Evolutionary conservation across 2,888 invertebrate genomes (phyloP).

Genomic region (Biston betularia): DNA sequence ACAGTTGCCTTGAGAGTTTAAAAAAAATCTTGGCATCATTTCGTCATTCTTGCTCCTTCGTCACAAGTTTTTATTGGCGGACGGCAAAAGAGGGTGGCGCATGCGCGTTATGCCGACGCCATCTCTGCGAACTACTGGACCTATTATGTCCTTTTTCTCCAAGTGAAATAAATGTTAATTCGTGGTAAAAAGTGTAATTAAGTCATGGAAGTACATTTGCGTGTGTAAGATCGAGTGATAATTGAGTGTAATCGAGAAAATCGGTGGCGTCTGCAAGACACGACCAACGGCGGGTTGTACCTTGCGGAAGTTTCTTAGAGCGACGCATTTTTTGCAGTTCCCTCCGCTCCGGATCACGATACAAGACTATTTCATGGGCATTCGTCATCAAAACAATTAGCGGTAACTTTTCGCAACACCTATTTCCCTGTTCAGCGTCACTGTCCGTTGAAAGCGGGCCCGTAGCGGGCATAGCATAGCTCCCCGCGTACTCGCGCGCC

Average conservation of each 20-base stretch:
- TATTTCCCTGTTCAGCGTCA: constrained; percentile 56
- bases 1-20: constrained; percentile 59
- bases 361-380: constrained; percentile 71
- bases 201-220: constrained; percentile 72
- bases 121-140: constrained; percentile 83
- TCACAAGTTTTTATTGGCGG: constrained; percentile 73
- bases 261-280: constrained; percentile 59
- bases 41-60: constrained; percentile 58
- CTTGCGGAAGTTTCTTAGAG: constrained; percentile 82
- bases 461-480: constrained; percentile 56
- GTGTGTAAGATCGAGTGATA: constrained; percentile 66
- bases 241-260: constrained; percentile 58
- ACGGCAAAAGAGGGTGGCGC: constrained; percentile 81
- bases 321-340: constrained; percentile 84
- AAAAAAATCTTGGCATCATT: constrained; percentile 57
- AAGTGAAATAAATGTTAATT: constrained; percentile 70
- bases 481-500: constrained; percentile 76
- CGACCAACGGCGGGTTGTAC: constrained; percentile 69
- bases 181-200: constrained; percentile 67
- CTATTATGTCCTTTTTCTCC: constrained; percentile 74
- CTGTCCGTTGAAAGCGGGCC: constrained; percentile 60
- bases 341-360: constrained; percentile 65
- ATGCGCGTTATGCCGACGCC: constrained; percentile 87
- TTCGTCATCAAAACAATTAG: constrained; percentile 65
- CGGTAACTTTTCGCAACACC: constrained; percentile 69